Conservation (phyloP, 2,888 invertebrate genomes). For the Spodoptera littoralis region DNA sequence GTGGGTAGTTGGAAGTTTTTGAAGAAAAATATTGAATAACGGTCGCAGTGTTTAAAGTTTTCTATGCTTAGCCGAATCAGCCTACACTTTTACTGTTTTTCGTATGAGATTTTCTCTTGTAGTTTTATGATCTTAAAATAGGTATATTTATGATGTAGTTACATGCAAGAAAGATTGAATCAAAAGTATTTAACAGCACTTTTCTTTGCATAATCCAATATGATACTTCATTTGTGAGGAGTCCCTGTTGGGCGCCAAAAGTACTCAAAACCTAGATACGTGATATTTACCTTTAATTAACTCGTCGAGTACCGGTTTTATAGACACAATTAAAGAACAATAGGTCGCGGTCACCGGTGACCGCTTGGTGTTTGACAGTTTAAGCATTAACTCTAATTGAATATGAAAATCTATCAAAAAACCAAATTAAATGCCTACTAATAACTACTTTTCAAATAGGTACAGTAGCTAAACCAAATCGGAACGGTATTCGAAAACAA, state of each 20-base stretch:
- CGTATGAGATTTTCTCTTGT: not conserved
- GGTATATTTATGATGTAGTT: not conserved
- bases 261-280: too few relatives aligned
- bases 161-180: not conserved
- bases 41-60: conserved; percentile 12
- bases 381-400: too few relatives aligned
- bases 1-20: not conserved
- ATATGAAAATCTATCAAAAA: too few relatives aligned
- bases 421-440: too few relatives aligned
- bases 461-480: not conserved
- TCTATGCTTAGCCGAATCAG: not conserved
- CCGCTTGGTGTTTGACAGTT: too few relatives aligned
- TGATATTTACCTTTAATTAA: too few relatives aligned
- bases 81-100: conserved; percentile 2
- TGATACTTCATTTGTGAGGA: not conserved
- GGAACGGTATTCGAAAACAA: conserved; percentile 16
- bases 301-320: too few relatives aligned
- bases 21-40: conserved; percentile 16
- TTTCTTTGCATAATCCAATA: not conserved
- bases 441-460: too few relatives aligned
- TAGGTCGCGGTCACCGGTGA: too few relatives aligned
- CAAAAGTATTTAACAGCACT: too few relatives aligned
- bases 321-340: too few relatives aligned
- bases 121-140: not conserved
- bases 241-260: conserved; percentile 34